Base-by-base conservation (phyloP, 2,888 invertebrate genomes). In the Dermolepida albohirtum region DNA sequence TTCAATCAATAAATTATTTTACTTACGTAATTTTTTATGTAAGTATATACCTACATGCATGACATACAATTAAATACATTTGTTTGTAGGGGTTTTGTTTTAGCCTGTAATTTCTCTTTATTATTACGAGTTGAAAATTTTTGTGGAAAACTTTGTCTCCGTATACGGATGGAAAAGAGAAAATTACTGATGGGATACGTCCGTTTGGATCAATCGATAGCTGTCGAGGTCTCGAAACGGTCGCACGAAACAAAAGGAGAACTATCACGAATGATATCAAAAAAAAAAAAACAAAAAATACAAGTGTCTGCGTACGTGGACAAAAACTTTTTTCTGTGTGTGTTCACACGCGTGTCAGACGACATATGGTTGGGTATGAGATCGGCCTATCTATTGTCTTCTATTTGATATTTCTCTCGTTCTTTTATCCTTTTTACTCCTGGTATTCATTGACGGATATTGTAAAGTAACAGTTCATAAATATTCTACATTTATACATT, bases 191-290 rank as follows among this genome's bases (percentile, higher is more conserved):
- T 43, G 57, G 43, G 43, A 12, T n/a, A 6, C 55, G 43, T 22
- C 22, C 55, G 43, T 8, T 14, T n/a, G 41, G 7, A 16, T n/a
- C 43, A 43, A 57, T 57, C 57, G 27, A 57, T 57, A 43, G 22
- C 14, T 22, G 12, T n/a, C 57, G 57, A 43, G 57, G 41, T 11
- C 27, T 17, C 22, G 57, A 57, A 57, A 43, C 57, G 57, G 43
- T 27, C 22, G 43, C 44, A 27, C 29, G 57, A 44, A 57, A 57
- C 57, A 57, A 57, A 57, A 57, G 43, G 39, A 57, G 39, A 57
- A 57, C 57, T 43, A 57, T 57, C 57, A 57, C 57, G 57, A 57
- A 57, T 27, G 44, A 57, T 43, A 17, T 40, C 41, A 6, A 16
- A 43, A 57, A 57, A 57, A 14, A 17, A 17, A 14, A 41, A 40